Evolutionary conservation across 2,113 vertebrate species (phyloP).

Genomic region (Colaptes auratus): DNA sequence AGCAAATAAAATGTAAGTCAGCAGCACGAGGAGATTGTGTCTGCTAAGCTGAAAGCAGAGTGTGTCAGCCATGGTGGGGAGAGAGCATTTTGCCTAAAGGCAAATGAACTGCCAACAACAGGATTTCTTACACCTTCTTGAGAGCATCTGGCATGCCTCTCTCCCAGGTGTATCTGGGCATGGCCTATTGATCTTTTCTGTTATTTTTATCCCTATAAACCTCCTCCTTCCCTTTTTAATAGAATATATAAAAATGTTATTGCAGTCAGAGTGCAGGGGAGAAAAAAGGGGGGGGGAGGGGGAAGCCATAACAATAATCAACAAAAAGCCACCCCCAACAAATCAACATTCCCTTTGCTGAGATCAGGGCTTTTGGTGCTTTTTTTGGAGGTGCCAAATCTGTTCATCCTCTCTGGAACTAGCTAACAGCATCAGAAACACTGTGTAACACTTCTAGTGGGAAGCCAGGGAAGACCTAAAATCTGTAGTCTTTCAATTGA

Average conservation of each 20-base stretch:
- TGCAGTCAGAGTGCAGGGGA: background rate
- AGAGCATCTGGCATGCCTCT: background rate
- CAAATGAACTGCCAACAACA: background rate
- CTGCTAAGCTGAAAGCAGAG: conserved; percentile 22
- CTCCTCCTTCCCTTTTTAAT: background rate
- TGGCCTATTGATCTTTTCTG: background rate
- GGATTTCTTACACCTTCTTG: conserved; percentile 1
- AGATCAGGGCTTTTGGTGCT: conserved; percentile 41
- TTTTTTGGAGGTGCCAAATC: conserved; percentile 58
- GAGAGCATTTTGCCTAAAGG: conserved; percentile 1
- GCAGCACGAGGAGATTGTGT: background rate
- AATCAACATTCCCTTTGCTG: background rate
- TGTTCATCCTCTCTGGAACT: conserved; percentile 39
- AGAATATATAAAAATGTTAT: background rate
- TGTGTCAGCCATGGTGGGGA: background rate
- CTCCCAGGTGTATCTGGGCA: background rate
- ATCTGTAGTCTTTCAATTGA: conserved; percentile 31
- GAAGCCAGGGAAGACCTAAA: conserved; percentile 47
- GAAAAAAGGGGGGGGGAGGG: too few relatives aligned
- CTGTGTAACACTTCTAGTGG: conserved; percentile 36
- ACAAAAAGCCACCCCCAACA: background rate
- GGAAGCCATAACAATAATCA: too few relatives aligned
- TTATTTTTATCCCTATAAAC: background rate
- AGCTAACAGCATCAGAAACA: conserved; percentile 40
- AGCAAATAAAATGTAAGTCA: conserved; percentile 9